phyloP scores from a whole-genome alignment of 2,797 vertebrate genomes.

The Syngnathus acus region DNA sequence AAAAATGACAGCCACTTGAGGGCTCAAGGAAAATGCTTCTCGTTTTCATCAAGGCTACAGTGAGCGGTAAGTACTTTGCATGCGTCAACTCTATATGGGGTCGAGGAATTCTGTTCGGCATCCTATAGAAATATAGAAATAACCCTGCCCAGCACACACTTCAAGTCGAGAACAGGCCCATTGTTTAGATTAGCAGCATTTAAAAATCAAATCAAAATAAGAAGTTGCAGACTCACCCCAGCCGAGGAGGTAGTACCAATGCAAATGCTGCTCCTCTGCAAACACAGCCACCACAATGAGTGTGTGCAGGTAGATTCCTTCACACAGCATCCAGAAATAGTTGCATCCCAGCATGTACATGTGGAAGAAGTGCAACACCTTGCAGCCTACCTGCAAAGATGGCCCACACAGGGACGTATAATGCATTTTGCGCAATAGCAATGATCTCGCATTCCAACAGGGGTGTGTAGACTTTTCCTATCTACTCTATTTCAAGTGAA shows the following conservation, averaged over 20 bases:
- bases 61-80: not conserved
- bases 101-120: not conserved
- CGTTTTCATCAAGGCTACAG: not conserved
- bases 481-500: not conserved
- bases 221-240: slow-evolving; percentile 81
- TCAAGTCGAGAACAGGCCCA: no score
- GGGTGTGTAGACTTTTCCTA: not conserved
- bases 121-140: not conserved
- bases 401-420: not conserved
- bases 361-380: slow-evolving; percentile 90
- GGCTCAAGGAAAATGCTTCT: slow-evolving; percentile 8
- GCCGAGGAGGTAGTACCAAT: slow-evolving; percentile 95
- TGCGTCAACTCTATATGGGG: not conserved
- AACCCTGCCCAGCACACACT: not conserved
- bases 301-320: slow-evolving; percentile 94
- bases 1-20: slow-evolving; percentile 39
- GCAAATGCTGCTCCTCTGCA: slow-evolving; percentile 82
- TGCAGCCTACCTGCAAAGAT: slow-evolving; percentile 80
- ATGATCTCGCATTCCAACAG: not conserved
- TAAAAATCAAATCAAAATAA: not conserved
- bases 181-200: not conserved
- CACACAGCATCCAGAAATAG: slow-evolving; percentile 99
- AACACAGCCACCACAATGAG: slow-evolving; percentile 94
- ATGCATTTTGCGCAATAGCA: not conserved
- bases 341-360: slow-evolving; percentile 97